Base-by-base conservation (phyloP, 2,888 invertebrate species). In the Eumerus sabulonum region DNA sequence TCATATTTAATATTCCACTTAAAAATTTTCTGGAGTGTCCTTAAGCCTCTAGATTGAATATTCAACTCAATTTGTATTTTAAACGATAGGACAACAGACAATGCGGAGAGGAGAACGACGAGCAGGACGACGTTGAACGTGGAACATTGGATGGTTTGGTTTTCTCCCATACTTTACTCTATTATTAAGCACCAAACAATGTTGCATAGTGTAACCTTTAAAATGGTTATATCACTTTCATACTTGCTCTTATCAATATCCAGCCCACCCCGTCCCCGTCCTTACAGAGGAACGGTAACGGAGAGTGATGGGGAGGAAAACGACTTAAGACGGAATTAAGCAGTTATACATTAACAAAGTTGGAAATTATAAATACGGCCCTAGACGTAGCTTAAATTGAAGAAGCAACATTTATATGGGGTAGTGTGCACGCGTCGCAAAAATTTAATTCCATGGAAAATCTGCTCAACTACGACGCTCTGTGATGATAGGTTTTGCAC, bases 1-100 rank as follows among this genome's bases (percentile, higher is more conserved):
- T 76, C 70, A 71, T 76, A 76, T 76, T 76, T 76, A 71, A 76
- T 76, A 76, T 76, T 76, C 76, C 64, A 76, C 76, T 76, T 76
- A 76, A 76, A 76, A 76, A 64, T 64, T 53, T 48, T 71, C 59
- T 76, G 70, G 54, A 76, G 76, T 76, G 64, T 76, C 71, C 76
- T 76, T 76, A 76, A 64, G 76, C 48, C 71, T 19, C 51, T n/a
- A 59, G 44, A 71, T 76, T 59, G 54, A 57, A 63, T 64, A 64
- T 36, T 53, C 70, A 76, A 76, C 71, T 76, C 70, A 76, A 76
- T 76, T 76, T 76, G 48, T 64, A n/a, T 64, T 53, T 54, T 42
- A 36, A 48, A 48, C 35, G 63, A 48, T 35, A 51, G 45, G 35
- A 59, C 19, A 45, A 38, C 35, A 5, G 36, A 9, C 36, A 36